Percentiles rank a stretch among this genome's conserved stretches.
Conservation (phyloP, 2,888 invertebrate species). For the Tanypteryx hageni region DNA sequence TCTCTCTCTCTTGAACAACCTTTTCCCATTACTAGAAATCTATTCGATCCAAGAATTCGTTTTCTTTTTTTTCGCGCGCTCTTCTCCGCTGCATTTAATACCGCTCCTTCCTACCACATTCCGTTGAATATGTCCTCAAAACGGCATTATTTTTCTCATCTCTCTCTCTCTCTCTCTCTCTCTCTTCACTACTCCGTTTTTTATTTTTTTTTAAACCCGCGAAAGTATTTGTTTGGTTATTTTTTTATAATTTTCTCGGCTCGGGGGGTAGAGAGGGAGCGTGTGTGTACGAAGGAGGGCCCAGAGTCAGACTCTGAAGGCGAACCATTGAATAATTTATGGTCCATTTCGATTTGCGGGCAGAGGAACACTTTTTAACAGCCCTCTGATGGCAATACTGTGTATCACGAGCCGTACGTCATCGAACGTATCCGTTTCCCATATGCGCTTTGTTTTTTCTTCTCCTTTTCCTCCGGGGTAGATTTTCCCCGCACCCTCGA, state of each 20-base stretch:
- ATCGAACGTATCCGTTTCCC: background rate
- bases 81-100: conserved; percentile 28
- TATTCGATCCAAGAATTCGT: conserved; percentile 38
- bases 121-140: no score
- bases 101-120: background rate
- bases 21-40: conserved; percentile 58
- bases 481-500: background rate
- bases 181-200: background rate
- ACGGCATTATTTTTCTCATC: background rate
- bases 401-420: background rate
- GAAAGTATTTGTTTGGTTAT: background rate
- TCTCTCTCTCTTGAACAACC: conserved; percentile 43
- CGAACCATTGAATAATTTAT: background rate
- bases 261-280: background rate
- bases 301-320: background rate
- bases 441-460: background rate
- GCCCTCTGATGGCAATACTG: conserved; percentile 14
- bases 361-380: conserved; percentile 15
- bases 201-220: background rate
- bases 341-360: background rate
- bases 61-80: conserved; percentile 8
- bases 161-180: background rate
- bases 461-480: background rate
- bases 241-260: background rate
- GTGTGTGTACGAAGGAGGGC: background rate